These are phyloP conservation scores for Colistium nudipinnis DNA, from an alignment of 2,113 vertebrate species.

Conservation along the genomic window DNA sequence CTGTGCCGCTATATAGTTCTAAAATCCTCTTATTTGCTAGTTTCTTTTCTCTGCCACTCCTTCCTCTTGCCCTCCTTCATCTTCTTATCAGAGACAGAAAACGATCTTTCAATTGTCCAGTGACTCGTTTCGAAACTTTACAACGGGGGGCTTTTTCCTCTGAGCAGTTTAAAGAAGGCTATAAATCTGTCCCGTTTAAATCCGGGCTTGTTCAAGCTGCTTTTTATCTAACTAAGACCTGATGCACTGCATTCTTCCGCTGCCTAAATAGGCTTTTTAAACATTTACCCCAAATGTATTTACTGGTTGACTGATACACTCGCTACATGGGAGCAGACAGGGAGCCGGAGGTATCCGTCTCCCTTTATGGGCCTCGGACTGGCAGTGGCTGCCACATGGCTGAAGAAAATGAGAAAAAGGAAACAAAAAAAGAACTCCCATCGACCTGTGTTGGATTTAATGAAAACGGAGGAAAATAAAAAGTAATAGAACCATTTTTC, in stretches of 20 bases:
- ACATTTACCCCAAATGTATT: constrained; percentile 78
- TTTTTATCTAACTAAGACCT: constrained; percentile 62
- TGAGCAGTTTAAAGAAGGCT: constrained; percentile 66
- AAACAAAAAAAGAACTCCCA: not conserved
- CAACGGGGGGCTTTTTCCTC: constrained; percentile 65
- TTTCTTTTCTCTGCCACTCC: constrained; percentile 19
- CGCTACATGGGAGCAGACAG: constrained; percentile 60
- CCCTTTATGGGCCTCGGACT: constrained; percentile 61
- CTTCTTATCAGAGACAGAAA: constrained; percentile 49
- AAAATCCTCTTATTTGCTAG: constrained; percentile 31
- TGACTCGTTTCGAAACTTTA: constrained; percentile 67
- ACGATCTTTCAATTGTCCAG: constrained; percentile 58
- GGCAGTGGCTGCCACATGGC: constrained; percentile 59
- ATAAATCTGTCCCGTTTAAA: constrained; percentile 75
- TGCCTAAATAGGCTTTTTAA: constrained; percentile 75
- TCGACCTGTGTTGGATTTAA: constrained; percentile 27
- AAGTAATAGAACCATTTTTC: not conserved
- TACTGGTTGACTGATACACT: constrained; percentile 72
- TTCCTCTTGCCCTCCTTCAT: constrained; percentile 9
- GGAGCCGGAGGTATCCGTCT: constrained; percentile 58
- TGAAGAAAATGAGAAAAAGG: constrained; percentile 25
- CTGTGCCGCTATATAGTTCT: constrained; percentile 20
- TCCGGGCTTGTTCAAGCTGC: constrained; percentile 66
- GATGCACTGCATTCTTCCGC: constrained; percentile 73
- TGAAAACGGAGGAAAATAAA: constrained; percentile 44